Conservation (phyloP, 37 sponge, comb jelly and placozoan genomes). For the Aphrocallistes beatrix region DNA sequence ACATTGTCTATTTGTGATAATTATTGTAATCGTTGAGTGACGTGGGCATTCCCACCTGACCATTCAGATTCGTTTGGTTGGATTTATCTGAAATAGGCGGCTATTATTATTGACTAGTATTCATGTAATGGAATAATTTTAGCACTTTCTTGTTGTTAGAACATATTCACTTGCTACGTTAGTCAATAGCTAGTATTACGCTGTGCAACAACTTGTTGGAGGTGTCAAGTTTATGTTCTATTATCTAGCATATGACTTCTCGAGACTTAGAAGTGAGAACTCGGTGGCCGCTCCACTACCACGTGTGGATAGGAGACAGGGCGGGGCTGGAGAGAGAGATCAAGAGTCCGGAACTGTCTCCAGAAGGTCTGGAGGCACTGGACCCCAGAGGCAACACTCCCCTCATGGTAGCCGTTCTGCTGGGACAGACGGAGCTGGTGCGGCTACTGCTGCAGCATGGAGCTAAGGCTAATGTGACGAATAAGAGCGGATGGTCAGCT, state of each 20-base stretch:
- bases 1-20: too few relatives aligned
- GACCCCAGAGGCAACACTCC: conserved; percentile 87
- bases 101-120: too few relatives aligned
- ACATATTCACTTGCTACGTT: too few relatives aligned
- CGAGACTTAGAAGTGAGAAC: conserved; percentile 17
- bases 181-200: too few relatives aligned
- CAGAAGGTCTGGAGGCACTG: conserved; percentile 31
- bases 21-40: too few relatives aligned
- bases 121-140: too few relatives aligned
- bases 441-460: conserved; percentile 49
- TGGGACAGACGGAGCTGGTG: conserved; percentile 40
- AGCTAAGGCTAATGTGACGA: conserved; percentile 55
- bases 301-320: conserved; percentile 53
- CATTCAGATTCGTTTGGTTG: too few relatives aligned
- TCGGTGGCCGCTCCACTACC: conserved; percentile 70
- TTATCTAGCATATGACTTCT: background rate
- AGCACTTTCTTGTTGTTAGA: too few relatives aligned
- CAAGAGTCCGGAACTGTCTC: background rate
- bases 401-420: conserved; percentile 59
- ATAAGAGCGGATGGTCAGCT: conserved; percentile 60
- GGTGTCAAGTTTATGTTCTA: too few relatives aligned
- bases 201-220: too few relatives aligned
- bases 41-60: too few relatives aligned
- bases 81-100: too few relatives aligned
- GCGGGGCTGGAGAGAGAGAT: conserved; percentile 30